Base-by-base conservation (phyloP, 2,888 invertebrate species). In the Troides oblongomaculatus region DNA sequence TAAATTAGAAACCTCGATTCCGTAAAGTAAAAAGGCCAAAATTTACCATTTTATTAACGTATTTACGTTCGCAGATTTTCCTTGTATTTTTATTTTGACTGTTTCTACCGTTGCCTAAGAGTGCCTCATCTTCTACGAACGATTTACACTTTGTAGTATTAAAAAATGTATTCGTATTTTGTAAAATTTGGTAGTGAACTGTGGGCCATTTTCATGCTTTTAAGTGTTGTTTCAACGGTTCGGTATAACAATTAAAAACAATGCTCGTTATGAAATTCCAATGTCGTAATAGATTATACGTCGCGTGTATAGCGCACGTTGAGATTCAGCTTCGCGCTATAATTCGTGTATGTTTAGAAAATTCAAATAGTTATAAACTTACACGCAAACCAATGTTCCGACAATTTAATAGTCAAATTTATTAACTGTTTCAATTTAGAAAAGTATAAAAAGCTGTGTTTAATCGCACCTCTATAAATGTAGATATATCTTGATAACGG, bases 301-400 rank as follows among this genome's bases (percentile, higher is more conserved):
- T 66, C 57, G 62, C 70, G 70, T 70, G 70, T 56, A 60, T 6
- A 14, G 58, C n/a, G 36, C 25, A 17, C 17, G 63, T 70, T 56
- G 60, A 60, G 43, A 30, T 56, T 53, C 12, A 58, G 18, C 70
- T 66, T 67, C 57, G 66, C 70, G 56, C n/a, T 70, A 25, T 67
- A 60, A 70, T 70, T 70, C 12, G 6, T 66, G 66, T 70, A 39
- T 63, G 63, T 66, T 66, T 70, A 62, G 25, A 63, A 66, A 66
- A 70, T 25, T 30, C 50, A 66, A 66, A 66, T 23, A 57, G 18
- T 62, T 43, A 39, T 18, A 62, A 62, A 53, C 50, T 66, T 39
- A 36, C 66, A 63, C 59, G 70, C 66, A 21, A 66, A 63, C 50
- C 21, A 12, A 57, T 56, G 61, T 64, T 30, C 18, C 23, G 50